Evolutionary conservation across 2,113 vertebrate species (phyloP), one percentile per base, ranked within the genome.

Genomic region (Atractosteus spatula): DNA sequence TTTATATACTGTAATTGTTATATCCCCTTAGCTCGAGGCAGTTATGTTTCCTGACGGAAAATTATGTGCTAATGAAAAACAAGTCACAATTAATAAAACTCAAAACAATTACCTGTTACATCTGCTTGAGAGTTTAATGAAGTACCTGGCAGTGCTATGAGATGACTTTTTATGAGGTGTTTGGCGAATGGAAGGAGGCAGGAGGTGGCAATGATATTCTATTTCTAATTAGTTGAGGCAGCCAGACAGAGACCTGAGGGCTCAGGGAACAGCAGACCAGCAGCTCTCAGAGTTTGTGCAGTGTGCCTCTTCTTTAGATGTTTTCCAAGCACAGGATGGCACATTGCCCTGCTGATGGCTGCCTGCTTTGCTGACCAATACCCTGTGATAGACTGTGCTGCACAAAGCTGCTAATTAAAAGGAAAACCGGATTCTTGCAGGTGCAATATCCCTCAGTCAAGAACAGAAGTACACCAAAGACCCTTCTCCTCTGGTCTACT

Each of bases 11-110:
- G 55, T 66, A 75, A 66, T 71, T 59, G 74, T 76, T 81, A 54
- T 55, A 80, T 77, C 77, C 71, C 69, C 75, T 83, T 66, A 79
- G 78, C 81, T 79, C 81, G 63, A 69, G 78, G 71, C 70, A 79
- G 80, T 86, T 90, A 85, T 83, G 77, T 82, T 89, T 91, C 10
- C 45, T 86, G 88, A 88, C 88, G 89, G 87, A 89, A 84, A 92
- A 92, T 91, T 91, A 92, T 86, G 80, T 83, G 80, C 79, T 92
- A 93, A 91, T 89, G 87, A 92, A 92, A 93, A 92, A 90, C 85
- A 91, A 91, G 90, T 91, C 91, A 92, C 85, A 90, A 91, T 91
- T 91, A 92, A 93, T 93, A 89, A 92, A 91, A 81, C 84, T 93
- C 90, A 92, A 92, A 92, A 87, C 83, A 76, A 87, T 85, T 87